Evolutionary conservation across 2,797 vertebrate species (phyloP), one percentile per base, ranked within the genome.

Genomic region (Galaxias olidus): DNA sequence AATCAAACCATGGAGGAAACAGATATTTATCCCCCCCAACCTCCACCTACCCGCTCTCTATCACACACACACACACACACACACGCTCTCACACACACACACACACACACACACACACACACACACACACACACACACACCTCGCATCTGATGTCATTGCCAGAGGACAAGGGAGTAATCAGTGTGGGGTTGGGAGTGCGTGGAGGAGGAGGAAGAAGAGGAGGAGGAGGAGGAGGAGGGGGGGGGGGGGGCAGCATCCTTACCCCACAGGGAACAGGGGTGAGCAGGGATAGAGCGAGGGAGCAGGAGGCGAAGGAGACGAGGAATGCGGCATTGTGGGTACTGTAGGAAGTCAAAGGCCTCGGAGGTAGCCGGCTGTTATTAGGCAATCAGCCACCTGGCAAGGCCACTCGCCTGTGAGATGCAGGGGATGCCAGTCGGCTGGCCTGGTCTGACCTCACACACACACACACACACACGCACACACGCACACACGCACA

Each of bases 311-410:
- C 3, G 30, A 30, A 30, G 30, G 30, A 30, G 30, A 30, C 30
- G 6, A 30, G 30, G 30, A 30, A 30, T 30, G 30, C 6, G 2
- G 30, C 30, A 30, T 30, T 30, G 30, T 30, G 30, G 30, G 30
- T 30, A 30, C 30, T 30, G 30, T 30, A 30, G 30, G n/a, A n/a
- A n/a, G n/a, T n/a, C n/a, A n/a, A n/a, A n/a, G n/a, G 30, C 30
- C 30, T 30, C 2, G 30, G 30, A 30, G 6, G 6, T 30, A 30
- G 30, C 30, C 6, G 30, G 30, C 30, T 61, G 54, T 63, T 71
- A 75, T 79, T 53, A 74, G 82, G 78, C 80, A 76, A 83, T 74
- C 76, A 80, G 49, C 66, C 74, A 57, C 72, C 65, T 74, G 55
- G 64, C 0, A 59, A 71, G 52, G 48, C 69, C 74, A 80, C 75